phyloP scores from a whole-genome alignment of 2,113 vertebrate genomes.

The Alethe diademata region DNA sequence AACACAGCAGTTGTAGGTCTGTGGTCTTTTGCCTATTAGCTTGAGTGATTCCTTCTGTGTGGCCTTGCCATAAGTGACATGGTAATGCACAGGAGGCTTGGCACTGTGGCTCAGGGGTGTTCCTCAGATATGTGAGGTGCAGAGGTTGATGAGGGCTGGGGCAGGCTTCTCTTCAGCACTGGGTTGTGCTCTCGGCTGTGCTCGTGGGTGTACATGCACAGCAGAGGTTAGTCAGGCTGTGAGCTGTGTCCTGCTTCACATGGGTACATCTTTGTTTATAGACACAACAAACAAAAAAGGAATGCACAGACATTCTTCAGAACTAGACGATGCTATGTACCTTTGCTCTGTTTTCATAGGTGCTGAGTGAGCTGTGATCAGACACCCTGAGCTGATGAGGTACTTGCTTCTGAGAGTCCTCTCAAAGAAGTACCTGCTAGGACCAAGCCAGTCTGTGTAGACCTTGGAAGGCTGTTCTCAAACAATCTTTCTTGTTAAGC shows the following conservation, averaged over 20 bases:
- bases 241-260: background rate
- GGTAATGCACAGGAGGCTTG: rapidly evolving
- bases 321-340: background rate
- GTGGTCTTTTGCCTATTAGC: background rate
- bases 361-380: background rate
- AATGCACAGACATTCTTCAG: background rate
- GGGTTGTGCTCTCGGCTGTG: too few species aligned
- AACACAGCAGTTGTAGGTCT: background rate
- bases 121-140: rapidly evolving
- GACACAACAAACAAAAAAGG: background rate
- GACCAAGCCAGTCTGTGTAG: background rate
- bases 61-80: background rate
- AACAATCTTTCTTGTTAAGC: background rate
- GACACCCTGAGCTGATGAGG: background rate
- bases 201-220: rapidly evolving
- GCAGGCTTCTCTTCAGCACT: background rate
- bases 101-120: rapidly evolving
- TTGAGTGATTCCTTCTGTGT: background rate
- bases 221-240: background rate
- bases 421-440: background rate
- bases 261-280: background rate
- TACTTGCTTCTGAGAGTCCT: background rate
- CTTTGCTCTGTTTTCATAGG: background rate
- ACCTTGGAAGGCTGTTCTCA: background rate
- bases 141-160: background rate